Evolutionary conservation across 35 echinoderm and acorn worm genomes (phyloP).

Genomic region (Apostichopus japonicus): DNA sequence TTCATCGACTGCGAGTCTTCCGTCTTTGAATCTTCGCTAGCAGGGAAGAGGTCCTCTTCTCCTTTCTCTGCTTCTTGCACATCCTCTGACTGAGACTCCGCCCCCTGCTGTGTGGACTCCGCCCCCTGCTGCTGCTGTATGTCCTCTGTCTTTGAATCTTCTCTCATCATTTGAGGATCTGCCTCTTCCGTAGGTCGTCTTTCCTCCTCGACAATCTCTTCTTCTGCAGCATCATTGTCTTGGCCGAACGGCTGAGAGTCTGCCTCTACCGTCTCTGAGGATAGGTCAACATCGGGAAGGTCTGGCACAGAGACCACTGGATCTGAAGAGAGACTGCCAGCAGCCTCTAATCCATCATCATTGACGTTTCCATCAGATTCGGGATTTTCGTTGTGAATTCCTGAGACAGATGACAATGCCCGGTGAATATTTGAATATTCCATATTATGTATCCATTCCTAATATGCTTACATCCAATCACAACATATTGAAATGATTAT

Average conservation of each 20-base stretch:
- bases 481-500: too few relatives aligned
- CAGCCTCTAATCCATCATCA: not conserved
- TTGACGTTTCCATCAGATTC: slow-evolving; percentile 35
- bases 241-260: slow-evolving; percentile 42
- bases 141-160: not conserved
- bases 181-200: slow-evolving; percentile 3
- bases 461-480: too few relatives aligned
- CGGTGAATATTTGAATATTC: not conserved
- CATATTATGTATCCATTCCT: not conserved
- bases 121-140: not conserved
- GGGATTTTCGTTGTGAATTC: slow-evolving; percentile 47
- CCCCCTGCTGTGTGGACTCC: not conserved
- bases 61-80: not conserved
- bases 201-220: not conserved
- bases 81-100: slow-evolving; percentile 42
- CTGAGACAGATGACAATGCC: not conserved
- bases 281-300: slow-evolving; percentile 44
- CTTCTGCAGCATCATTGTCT: not conserved
- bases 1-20: slow-evolving; percentile 2
- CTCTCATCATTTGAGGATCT: not conserved
- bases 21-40: slow-evolving; percentile 5
- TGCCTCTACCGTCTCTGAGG: slow-evolving; percentile 54
- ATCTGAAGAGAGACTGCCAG: slow-evolving; percentile 24
- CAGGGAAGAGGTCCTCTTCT: not conserved
- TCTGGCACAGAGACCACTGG: slow-evolving; percentile 44